Evolutionary conservation across 2,888 invertebrate species (phyloP).

Genomic region (Anthrax anthrax): DNA sequence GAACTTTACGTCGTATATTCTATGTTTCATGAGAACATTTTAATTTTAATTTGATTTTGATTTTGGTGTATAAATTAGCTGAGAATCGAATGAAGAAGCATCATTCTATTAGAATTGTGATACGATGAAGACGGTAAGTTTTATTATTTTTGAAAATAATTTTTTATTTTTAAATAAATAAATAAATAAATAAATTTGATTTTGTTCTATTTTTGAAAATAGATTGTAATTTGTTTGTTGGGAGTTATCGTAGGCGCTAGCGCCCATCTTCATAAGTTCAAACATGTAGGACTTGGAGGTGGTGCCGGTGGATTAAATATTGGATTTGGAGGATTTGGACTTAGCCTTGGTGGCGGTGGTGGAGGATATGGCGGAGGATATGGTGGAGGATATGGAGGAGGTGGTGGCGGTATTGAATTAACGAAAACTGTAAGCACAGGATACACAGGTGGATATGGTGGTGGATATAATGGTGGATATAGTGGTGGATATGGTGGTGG

Average conservation of each 20-base stretch:
- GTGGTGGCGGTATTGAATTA: background rate
- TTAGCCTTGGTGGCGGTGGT: background rate
- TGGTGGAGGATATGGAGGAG: constrained; percentile 4
- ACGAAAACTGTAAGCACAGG: constrained; percentile 1
- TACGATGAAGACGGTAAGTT: background rate
- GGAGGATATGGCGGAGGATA: background rate
- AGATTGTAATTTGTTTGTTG: background rate
- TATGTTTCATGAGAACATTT: no score
- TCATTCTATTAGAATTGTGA: background rate
- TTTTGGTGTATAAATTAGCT: background rate
- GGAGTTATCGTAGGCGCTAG: background rate
- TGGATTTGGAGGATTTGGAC: background rate
- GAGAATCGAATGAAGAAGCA: background rate
- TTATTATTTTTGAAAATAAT: background rate
- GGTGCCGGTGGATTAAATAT: background rate
- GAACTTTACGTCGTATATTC: no score
- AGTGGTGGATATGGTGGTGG: constrained; percentile 1
- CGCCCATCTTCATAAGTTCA: constrained; percentile 1
- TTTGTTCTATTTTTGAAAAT: background rate
- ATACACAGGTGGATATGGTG: constrained; percentile 4
- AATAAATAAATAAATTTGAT: background rate
- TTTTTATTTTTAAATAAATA: background rate
- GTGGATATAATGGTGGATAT: constrained; percentile 2
- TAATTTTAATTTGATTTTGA: background rate
- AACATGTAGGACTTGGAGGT: background rate